These are phyloP conservation scores for Sinosuthora webbiana DNA, from an alignment of 2,113 vertebrate species.

Conservation along the genomic window DNA sequence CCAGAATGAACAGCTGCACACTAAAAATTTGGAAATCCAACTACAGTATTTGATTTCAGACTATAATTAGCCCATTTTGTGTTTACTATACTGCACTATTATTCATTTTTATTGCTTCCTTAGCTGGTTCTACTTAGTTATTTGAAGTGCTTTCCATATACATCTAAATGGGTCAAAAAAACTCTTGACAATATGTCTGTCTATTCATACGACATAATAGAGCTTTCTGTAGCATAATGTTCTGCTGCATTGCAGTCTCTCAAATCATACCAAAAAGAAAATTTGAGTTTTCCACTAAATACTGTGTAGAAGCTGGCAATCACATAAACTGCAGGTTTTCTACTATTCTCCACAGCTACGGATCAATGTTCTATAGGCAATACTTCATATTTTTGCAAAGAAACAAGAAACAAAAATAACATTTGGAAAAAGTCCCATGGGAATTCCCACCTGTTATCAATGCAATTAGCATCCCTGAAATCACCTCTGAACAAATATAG, in stretches of 20 bases:
- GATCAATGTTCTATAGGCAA: background rate
- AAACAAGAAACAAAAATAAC: background rate
- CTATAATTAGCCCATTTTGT: slow-evolving; percentile 56
- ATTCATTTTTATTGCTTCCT: slow-evolving; percentile 52
- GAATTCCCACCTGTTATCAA: slow-evolving; percentile 43
- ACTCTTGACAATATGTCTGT: slow-evolving; percentile 10
- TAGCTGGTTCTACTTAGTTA: slow-evolving; percentile 54
- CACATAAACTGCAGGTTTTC: background rate
- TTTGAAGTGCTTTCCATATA: slow-evolving; percentile 52
- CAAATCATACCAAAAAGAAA: slow-evolving; percentile 11
- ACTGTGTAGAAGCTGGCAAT: background rate
- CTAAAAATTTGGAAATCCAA: slow-evolving; percentile 58
- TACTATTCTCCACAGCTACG: background rate
- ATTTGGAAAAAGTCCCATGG: slow-evolving; percentile 26
- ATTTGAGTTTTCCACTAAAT: background rate
- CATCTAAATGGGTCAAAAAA: slow-evolving; percentile 49
- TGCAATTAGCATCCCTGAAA: slow-evolving; percentile 13
- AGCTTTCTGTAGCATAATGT: slow-evolving; percentile 25
- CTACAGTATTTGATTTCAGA: slow-evolving; percentile 54
- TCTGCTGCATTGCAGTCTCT: slow-evolving; percentile 57
- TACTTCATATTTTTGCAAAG: background rate
- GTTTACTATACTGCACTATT: slow-evolving; percentile 49
- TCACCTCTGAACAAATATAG: background rate
- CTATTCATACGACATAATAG: slow-evolving; percentile 32
- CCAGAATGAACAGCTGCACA: slow-evolving; percentile 63